Percentiles rank a stretch among this genome's conserved stretches.
These are phyloP conservation scores for Ophonus ardosiacus DNA, from an alignment of 2,888 invertebrate species.

Conservation along the genomic window DNA sequence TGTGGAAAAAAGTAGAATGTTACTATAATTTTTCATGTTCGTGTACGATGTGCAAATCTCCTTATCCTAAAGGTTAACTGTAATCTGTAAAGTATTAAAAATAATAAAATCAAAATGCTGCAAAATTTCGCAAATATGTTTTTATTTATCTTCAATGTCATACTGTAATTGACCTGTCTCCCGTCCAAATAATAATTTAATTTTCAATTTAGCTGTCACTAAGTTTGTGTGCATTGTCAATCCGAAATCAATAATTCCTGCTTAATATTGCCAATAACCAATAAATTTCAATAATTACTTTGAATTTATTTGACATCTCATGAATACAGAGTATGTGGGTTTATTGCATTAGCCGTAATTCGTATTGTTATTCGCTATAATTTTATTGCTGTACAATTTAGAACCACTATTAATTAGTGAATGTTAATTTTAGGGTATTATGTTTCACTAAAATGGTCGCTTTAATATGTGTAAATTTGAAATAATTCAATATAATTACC, in stretches of 20 bases:
- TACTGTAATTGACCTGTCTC: too few species aligned
- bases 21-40: too few species aligned
- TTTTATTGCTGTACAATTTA: slow-evolving; percentile 19
- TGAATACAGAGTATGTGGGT: slow-evolving; percentile 6
- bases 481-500: slow-evolving; percentile 19
- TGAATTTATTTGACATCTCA: slow-evolving; percentile 29
- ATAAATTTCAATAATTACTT: slow-evolving; percentile 25
- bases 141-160: too few species aligned
- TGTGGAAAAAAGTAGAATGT: too few species aligned
- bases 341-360: not conserved
- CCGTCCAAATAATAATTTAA: not conserved
- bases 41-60: too few species aligned
- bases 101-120: too few species aligned
- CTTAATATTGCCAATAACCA: not conserved
- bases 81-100: too few species aligned
- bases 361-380: slow-evolving; percentile 21
- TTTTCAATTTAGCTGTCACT: not conserved
- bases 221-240: not conserved
- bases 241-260: slow-evolving; percentile 4
- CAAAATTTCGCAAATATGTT: too few species aligned
- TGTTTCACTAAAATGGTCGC: not conserved
- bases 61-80: too few species aligned
- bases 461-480: slow-evolving; percentile 22
- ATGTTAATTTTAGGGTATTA: slow-evolving; percentile 25
- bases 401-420: slow-evolving; percentile 23